Conservation (phyloP, 2,888 invertebrate species). For the Cyaniris semiargus region DNA sequence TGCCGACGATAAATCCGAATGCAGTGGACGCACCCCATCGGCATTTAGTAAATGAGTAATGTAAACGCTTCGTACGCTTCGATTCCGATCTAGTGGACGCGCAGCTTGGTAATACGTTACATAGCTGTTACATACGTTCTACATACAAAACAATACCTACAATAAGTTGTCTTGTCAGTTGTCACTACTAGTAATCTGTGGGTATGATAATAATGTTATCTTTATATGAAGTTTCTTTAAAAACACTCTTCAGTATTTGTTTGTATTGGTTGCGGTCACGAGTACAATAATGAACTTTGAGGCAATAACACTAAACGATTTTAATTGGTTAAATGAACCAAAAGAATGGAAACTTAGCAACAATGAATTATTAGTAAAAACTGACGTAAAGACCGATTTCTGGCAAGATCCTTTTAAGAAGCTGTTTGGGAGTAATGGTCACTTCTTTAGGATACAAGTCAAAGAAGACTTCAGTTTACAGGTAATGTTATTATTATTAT, state of each 20-base stretch:
- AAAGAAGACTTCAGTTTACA: slow-evolving; percentile 59
- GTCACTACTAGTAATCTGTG: background rate
- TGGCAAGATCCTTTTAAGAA: slow-evolving; percentile 67
- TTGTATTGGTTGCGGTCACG: background rate
- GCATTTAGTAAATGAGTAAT: no score
- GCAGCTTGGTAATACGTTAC: no score
- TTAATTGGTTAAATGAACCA: slow-evolving; percentile 65
- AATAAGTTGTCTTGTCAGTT: no score
- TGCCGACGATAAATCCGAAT: no score
- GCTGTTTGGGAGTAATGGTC: slow-evolving; percentile 58
- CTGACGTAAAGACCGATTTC: slow-evolving; percentile 63
- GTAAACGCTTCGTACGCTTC: no score
- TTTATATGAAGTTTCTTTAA: background rate
- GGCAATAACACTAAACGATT: slow-evolving; percentile 45
- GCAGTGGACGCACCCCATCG: no score
- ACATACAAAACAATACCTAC: no score
- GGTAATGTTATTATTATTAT: slow-evolving; percentile 46
- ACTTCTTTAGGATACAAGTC: slow-evolving; percentile 57
- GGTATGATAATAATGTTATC: background rate
- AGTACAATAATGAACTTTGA: slow-evolving; percentile 27
- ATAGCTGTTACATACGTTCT: no score
- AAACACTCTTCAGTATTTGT: background rate
- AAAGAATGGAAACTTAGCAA: slow-evolving; percentile 49
- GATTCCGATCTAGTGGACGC: no score
- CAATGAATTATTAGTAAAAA: slow-evolving; percentile 51